phyloP scores from a whole-genome alignment of 2,888 invertebrate species.

The Aleiodes leptofemur region DNA sequence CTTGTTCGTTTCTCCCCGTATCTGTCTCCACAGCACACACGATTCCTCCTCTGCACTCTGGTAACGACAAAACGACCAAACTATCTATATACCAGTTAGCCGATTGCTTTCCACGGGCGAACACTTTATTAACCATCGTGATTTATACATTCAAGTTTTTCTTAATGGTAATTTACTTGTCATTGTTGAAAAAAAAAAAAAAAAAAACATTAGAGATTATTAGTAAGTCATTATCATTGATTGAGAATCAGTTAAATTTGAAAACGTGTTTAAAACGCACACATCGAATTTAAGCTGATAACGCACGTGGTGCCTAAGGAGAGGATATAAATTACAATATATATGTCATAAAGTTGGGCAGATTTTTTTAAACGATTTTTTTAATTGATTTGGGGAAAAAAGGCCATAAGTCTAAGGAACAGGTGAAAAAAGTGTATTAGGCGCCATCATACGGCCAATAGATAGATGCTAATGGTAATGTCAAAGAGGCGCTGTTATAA shows the following conservation, averaged over 20 bases:
- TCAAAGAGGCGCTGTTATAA: slow-evolving; percentile 5
- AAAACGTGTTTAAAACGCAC: slow-evolving; percentile 15
- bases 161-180: not conserved
- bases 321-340: not conserved
- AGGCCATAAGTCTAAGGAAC: not conserved
- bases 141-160: slow-evolving; percentile 21
- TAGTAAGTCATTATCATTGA: not conserved
- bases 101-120: slow-evolving; percentile 62
- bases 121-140: slow-evolving; percentile 37
- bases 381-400: not conserved
- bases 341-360: not conserved
- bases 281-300: slow-evolving; percentile 43
- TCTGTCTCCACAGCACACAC: slow-evolving; percentile 46
- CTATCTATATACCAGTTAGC: slow-evolving; percentile 61
- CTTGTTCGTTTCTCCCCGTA: slow-evolving; percentile 37
- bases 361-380: not conserved
- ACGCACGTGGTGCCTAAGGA: slow-evolving; percentile 28
- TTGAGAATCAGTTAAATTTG: slow-evolving; percentile 20
- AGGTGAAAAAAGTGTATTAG: slow-evolving; percentile 5
- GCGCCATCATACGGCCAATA: not conserved
- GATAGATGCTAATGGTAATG: not conserved
- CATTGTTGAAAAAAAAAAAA: not conserved
- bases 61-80: slow-evolving; percentile 53
- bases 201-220: not conserved
- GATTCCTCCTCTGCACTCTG: slow-evolving; percentile 42